These are phyloP conservation scores for Ambastaia sidthimunki DNA, from an alignment of 2,797 vertebrate species.

Conservation along the genomic window DNA sequence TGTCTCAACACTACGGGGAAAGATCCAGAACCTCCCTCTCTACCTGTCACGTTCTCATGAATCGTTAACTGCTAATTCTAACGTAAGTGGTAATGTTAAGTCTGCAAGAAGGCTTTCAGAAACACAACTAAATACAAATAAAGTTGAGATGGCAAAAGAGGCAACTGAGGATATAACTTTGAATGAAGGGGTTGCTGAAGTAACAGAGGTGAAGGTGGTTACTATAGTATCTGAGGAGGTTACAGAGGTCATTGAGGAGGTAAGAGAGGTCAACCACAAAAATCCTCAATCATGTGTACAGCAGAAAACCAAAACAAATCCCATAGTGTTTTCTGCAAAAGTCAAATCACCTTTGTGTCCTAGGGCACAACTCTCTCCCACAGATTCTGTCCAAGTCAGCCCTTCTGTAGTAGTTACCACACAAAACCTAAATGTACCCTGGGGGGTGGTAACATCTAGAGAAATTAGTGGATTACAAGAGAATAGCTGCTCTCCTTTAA, in stretches of 20 bases:
- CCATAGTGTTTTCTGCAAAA: constrained; percentile 53
- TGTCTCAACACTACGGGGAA: constrained; percentile 76
- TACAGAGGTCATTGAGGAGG: constrained; percentile 58
- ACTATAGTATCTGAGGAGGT: constrained; percentile 66
- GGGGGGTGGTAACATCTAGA: constrained; percentile 42
- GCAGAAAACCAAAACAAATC: constrained; percentile 59
- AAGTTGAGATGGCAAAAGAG: constrained; percentile 49
- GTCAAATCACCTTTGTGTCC: constrained; percentile 3
- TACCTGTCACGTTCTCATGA: constrained; percentile 80
- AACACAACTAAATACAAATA: constrained; percentile 8
- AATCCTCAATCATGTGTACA: constrained; percentile 61
- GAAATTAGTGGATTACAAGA: constrained; percentile 38
- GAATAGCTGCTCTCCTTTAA: constrained; percentile 12
- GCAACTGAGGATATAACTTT: constrained; percentile 16
- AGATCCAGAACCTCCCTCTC: constrained; percentile 78
- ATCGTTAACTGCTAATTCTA: constrained; percentile 49
- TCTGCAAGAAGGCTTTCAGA: constrained; percentile 48
- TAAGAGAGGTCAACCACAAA: constrained; percentile 42
- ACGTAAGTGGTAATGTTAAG: background rate
- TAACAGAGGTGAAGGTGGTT: constrained; percentile 55
- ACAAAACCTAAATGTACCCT: constrained; percentile 73
- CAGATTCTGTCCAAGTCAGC: constrained; percentile 48
- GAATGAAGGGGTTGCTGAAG: constrained; percentile 22
- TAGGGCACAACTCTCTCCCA: background rate
- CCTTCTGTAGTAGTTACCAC: constrained; percentile 74